A percentile compares a stretch with the other conserved stretches of the same genome.
Conservation (phyloP, 2,113 vertebrate species). For the Prietella phreatophila region DNA sequence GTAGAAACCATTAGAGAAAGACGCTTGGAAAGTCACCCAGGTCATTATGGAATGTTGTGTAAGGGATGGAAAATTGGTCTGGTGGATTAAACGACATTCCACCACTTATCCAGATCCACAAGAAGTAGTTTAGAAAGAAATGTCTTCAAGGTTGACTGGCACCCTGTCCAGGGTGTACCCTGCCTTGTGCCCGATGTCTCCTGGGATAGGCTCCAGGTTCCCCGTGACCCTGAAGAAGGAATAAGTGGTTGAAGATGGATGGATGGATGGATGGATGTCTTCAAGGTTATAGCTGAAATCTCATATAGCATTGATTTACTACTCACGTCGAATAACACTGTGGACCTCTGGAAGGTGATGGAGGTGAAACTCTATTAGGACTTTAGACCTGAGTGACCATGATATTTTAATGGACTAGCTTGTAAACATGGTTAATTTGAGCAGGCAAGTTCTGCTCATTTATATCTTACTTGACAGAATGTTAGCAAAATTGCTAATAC, state of each 20-base stretch:
- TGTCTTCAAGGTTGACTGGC: not conserved
- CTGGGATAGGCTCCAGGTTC: too few relatives aligned
- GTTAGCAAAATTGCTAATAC: not conserved
- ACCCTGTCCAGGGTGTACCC: too few relatives aligned
- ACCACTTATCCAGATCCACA: not conserved
- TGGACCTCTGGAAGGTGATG: not conserved
- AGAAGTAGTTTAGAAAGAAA: too few relatives aligned
- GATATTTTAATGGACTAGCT: not conserved
- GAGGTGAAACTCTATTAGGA: not conserved
- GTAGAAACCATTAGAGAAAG: not conserved
- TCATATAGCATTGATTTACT: not conserved
- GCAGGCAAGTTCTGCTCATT: not conserved
- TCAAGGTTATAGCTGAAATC: not conserved
- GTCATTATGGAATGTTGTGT: not conserved
- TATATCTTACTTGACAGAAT: not conserved
- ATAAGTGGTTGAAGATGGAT: too few relatives aligned
- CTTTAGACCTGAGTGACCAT: not conserved
- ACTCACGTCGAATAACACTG: not conserved
- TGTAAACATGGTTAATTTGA: not conserved
- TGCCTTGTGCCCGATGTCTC: too few relatives aligned
- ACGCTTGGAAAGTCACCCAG: not conserved
- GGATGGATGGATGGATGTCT: too few relatives aligned
- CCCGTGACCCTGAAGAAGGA: too few relatives aligned
- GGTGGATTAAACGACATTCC: not conserved
- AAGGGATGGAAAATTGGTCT: not conserved